phyloP scores from a whole-genome alignment of 2,888 invertebrate genomes.

The Harmothoe impar region DNA sequence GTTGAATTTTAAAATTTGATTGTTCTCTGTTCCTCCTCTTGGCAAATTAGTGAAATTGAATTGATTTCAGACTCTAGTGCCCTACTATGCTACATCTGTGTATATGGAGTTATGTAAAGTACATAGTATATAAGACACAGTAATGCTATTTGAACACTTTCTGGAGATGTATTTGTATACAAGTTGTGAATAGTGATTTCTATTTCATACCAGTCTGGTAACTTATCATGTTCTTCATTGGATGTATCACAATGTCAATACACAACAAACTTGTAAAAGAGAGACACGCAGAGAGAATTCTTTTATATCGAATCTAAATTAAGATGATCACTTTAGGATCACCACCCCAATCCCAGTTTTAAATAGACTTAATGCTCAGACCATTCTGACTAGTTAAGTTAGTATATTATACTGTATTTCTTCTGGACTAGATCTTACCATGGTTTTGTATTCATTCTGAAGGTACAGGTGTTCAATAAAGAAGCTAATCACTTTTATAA shows the following conservation, averaged over 20 bases:
- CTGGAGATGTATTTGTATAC: neutral
- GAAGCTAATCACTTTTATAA: slow-evolving; percentile 45
- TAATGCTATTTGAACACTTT: slow-evolving; percentile 3
- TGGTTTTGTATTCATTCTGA: slow-evolving; percentile 50
- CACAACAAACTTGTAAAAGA: neutral
- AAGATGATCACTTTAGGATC: neutral
- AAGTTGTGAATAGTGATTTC: neutral
- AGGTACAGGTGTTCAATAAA: slow-evolving; percentile 57
- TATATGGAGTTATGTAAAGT: too few species aligned
- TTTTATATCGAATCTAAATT: neutral
- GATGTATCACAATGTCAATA: neutral
- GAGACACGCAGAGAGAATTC: neutral
- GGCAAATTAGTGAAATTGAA: too few species aligned
- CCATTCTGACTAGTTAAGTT: neutral
- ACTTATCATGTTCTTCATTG: too few species aligned
- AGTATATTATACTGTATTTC: neutral
- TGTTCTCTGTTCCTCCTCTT: neutral
- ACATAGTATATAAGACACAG: neutral
- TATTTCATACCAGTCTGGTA: neutral
- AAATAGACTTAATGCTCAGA: neutral
- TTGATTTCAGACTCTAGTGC: too few species aligned
- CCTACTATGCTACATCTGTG: too few species aligned
- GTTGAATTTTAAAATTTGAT: neutral
- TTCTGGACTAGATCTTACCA: slow-evolving; percentile 1
- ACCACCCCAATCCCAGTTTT: neutral